Evolutionary conservation across 2,888 invertebrate genomes (phyloP).

Genomic region (Girardia tigrina): DNA sequence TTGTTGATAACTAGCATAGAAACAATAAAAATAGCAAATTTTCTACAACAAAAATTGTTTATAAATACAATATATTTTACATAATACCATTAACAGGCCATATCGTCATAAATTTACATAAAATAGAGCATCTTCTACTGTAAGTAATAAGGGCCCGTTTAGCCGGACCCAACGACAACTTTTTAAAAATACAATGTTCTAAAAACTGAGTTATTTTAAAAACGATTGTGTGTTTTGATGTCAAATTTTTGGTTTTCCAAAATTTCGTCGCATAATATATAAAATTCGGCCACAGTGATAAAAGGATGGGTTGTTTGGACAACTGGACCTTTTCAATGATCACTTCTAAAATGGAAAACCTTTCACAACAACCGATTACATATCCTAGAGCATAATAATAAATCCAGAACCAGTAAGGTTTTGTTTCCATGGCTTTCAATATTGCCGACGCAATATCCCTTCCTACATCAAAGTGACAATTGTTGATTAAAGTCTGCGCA

Average conservation of each 20-base stretch:
- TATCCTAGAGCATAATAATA: background rate
- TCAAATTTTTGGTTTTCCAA: background rate
- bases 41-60: too few relatives aligned
- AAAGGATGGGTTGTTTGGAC: conserved; percentile 5
- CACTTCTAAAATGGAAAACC: background rate
- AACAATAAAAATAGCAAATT: too few relatives aligned
- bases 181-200: conserved; percentile 6
- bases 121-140: background rate
- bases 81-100: background rate
- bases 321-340: background rate
- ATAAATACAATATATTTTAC: background rate
- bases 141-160: background rate
- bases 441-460: background rate
- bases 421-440: background rate
- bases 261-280: conserved; percentile 1
- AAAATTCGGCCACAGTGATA: background rate
- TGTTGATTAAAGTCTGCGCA: conserved; percentile 1
- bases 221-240: background rate
- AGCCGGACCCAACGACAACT: background rate
- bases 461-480: background rate
- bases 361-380: background rate
- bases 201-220: background rate
- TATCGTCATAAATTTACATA: background rate
- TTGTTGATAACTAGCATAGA: too few relatives aligned
- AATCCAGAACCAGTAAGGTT: conserved; percentile 1